These are phyloP conservation scores for Drosophila kambysellisi DNA, from an alignment of 2,888 invertebrate species.

Conservation along the genomic window DNA sequence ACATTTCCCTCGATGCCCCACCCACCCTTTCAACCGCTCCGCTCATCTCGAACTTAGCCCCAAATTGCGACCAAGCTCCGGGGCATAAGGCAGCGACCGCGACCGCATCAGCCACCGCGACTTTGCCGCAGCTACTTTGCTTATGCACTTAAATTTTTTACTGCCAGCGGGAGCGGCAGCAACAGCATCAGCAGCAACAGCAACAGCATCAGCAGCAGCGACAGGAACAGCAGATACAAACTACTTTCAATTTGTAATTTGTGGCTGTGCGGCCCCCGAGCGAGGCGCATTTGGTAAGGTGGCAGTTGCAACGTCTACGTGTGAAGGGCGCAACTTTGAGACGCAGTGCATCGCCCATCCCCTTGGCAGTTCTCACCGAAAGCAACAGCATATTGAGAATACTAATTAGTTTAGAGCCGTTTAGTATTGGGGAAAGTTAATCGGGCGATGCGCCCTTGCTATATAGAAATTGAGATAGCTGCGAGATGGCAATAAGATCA, in stretches of 20 bases:
- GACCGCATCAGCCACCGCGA: slow-evolving; percentile 7
- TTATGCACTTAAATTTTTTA: slow-evolving; percentile 76
- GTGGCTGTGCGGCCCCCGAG: slow-evolving; percentile 54
- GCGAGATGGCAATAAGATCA: background rate
- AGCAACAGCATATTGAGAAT: slow-evolving; percentile 62
- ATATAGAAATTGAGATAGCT: background rate
- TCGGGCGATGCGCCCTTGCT: background rate
- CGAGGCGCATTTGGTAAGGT: slow-evolving; percentile 7
- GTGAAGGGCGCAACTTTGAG: slow-evolving; percentile 55
- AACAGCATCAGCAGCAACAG: slow-evolving; percentile 9
- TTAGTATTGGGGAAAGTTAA: slow-evolving; percentile 26
- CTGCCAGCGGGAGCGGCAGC: slow-evolving; percentile 46
- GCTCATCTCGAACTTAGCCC: slow-evolving; percentile 18
- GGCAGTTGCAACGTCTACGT: slow-evolving; percentile 36
- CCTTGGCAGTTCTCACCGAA: slow-evolving; percentile 9
- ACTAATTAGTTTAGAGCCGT: slow-evolving; percentile 63
- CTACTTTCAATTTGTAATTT: slow-evolving; percentile 81
- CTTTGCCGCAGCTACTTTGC: slow-evolving; percentile 68
- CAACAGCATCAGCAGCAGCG: slow-evolving; percentile 10
- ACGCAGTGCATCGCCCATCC: background rate
- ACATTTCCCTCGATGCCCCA: slow-evolving; percentile 8
- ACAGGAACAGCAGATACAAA: slow-evolving; percentile 65
- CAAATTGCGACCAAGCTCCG: slow-evolving; percentile 46
- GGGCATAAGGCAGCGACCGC: slow-evolving; percentile 23
- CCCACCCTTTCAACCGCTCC: background rate